Conservation (phyloP, 2,113 vertebrate genomes). For the Mustelus asterias region DNA sequence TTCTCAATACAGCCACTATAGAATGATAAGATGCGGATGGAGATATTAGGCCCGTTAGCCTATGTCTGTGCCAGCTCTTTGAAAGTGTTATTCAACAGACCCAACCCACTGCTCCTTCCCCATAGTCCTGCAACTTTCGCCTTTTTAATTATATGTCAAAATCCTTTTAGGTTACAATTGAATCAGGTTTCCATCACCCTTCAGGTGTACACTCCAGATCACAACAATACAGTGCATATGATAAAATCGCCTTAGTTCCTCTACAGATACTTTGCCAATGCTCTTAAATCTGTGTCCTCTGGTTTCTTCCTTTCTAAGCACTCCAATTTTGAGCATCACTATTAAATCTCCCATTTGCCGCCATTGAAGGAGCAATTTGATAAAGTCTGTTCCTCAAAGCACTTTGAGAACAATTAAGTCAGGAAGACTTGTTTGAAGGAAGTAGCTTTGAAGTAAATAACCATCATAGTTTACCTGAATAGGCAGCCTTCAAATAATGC, state of each 20-base stretch:
- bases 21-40: background rate
- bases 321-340: background rate
- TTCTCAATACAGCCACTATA: background rate
- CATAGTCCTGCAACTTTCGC: background rate
- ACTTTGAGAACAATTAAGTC: background rate
- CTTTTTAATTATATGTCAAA: background rate
- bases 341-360: background rate
- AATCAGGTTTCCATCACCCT: background rate
- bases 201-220: background rate
- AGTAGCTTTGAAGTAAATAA: background rate
- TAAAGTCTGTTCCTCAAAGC: background rate
- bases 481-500: background rate
- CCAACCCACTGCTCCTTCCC: background rate
- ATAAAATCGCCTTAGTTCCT: background rate
- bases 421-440: background rate
- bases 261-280: background rate
- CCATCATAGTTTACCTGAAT: background rate
- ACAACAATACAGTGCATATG: background rate
- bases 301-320: background rate
- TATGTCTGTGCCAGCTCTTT: background rate
- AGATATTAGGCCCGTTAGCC: background rate
- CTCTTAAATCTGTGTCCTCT: background rate
- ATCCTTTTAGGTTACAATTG: background rate
- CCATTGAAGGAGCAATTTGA: background rate
- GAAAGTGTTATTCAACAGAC: background rate